A percentile compares a stretch with the other conserved stretches of the same genome.
Conservation (phyloP, 2,888 invertebrate species). For the Leptinotarsa tumamoca region DNA sequence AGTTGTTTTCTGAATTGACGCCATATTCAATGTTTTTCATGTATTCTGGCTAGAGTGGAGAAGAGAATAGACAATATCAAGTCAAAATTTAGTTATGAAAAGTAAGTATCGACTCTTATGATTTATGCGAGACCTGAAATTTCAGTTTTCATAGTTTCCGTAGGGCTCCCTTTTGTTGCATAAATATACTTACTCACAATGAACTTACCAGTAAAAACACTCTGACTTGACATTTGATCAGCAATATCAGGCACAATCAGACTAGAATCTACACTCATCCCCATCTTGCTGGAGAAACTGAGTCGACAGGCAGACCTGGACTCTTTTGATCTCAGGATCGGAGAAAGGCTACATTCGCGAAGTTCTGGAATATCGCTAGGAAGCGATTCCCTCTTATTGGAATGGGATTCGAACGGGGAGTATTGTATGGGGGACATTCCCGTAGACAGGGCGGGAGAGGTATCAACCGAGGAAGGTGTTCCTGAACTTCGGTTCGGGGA, state of each 20-base stretch:
- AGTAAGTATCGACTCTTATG: no score
- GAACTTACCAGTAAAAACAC: slow-evolving; percentile 8
- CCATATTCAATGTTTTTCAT: no score
- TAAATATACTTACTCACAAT: no score
- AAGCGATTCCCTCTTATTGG: slow-evolving; percentile 36
- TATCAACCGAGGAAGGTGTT: slow-evolving; percentile 33
- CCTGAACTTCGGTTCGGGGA: slow-evolving; percentile 23
- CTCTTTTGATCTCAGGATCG: slow-evolving; percentile 49
- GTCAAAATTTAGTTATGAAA: no score
- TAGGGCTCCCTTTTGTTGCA: no score
- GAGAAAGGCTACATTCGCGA: slow-evolving; percentile 57
- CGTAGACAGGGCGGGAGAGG: slow-evolving; percentile 56
- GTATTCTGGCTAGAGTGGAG: no score
- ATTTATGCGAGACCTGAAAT: no score
- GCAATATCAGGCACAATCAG: slow-evolving; percentile 65
- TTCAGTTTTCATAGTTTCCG: no score
- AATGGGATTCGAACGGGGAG: slow-evolving; percentile 49
- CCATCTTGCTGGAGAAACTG: slow-evolving; percentile 50
- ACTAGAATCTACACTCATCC: slow-evolving; percentile 53
- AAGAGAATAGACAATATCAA: no score
- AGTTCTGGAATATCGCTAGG: slow-evolving; percentile 50
- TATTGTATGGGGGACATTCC: slow-evolving; percentile 56
- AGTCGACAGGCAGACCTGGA: slow-evolving; percentile 69
- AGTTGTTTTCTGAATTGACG: no score
- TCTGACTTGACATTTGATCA: slow-evolving; percentile 40